These are phyloP conservation scores for Gorsachius magnificus DNA, from an alignment of 2,797 vertebrate genomes.

Conservation along the genomic window DNA sequence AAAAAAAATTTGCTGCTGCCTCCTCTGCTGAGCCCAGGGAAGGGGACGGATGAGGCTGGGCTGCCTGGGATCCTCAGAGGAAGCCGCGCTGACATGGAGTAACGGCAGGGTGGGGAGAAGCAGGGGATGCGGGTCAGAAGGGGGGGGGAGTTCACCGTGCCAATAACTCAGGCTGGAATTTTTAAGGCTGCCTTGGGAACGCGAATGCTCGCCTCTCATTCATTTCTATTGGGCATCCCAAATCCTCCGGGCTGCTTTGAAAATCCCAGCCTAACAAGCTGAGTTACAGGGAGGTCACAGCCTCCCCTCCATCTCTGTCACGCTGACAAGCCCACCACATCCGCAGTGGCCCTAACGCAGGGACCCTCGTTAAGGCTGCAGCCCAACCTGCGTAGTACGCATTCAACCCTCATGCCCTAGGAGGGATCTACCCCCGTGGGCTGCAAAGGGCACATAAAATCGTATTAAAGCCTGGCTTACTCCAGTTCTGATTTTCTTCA, in stretches of 20 bases:
- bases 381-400: accelerated
- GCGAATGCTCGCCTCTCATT: background rate
- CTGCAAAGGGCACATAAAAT: background rate
- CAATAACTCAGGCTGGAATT: background rate
- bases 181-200: constrained; percentile 14
- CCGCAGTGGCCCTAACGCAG: background rate
- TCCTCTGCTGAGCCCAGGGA: background rate
- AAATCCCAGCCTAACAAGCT: background rate
- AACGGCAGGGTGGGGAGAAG: background rate
- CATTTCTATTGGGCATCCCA: background rate
- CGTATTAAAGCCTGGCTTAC: accelerated
- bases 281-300: background rate
- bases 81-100: background rate
- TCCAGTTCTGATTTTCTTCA: background rate
- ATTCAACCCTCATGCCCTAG: too few relatives aligned
- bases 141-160: background rate
- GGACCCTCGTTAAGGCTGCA: background rate
- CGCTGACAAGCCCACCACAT: background rate
- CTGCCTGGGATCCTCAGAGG: background rate
- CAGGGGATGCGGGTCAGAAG: background rate
- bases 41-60: background rate
- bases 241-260: background rate
- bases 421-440: background rate
- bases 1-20: background rate
- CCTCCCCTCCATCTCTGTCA: background rate